A percentile compares a stretch with the other conserved stretches of the same genome.
These are phyloP conservation scores for Apogon talboti DNA, from an alignment of 2,797 vertebrate species.

Conservation along the genomic window DNA sequence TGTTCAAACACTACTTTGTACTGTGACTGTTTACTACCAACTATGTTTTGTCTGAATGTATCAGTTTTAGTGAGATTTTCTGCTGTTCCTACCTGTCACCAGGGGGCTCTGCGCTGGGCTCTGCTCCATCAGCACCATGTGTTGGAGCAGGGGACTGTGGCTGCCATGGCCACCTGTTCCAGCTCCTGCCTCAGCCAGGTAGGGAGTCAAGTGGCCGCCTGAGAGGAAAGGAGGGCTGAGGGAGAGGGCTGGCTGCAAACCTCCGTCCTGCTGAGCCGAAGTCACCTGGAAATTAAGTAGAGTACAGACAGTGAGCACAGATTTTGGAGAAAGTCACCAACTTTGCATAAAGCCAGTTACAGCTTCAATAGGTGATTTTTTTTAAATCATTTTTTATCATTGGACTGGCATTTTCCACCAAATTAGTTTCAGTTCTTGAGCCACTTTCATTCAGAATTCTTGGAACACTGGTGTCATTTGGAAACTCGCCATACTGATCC, in stretches of 20 bases:
- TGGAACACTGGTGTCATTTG: no score
- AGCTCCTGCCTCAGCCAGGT: constrained; percentile 86
- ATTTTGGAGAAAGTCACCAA: background rate
- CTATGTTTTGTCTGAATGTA: no score
- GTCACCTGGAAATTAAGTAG: constrained; percentile 83
- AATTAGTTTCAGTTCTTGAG: no score
- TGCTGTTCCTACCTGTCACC: constrained; percentile 84
- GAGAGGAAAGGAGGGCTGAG: constrained; percentile 89
- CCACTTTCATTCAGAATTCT: no score
- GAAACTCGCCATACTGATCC: no score
- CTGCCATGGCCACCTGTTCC: constrained; percentile 83
- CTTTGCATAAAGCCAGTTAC: background rate
- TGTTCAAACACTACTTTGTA: no score
- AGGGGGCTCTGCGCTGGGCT: constrained; percentile 88
- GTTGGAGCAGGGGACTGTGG: constrained; percentile 93
- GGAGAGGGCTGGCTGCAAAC: constrained; percentile 91
- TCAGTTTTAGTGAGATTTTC: background rate
- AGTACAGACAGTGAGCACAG: rapidly evolving
- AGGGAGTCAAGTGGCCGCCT: constrained; percentile 91
- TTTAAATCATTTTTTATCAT: no score
- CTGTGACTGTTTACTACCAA: no score
- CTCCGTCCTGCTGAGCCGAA: constrained; percentile 88
- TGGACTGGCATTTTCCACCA: no score
- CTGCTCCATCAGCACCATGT: constrained; percentile 97
- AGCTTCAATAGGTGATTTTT: background rate